phyloP scores from a whole-genome alignment of 1,140 invertebrate genomes.

The Hermatobates lingyangjiaoensis region DNA sequence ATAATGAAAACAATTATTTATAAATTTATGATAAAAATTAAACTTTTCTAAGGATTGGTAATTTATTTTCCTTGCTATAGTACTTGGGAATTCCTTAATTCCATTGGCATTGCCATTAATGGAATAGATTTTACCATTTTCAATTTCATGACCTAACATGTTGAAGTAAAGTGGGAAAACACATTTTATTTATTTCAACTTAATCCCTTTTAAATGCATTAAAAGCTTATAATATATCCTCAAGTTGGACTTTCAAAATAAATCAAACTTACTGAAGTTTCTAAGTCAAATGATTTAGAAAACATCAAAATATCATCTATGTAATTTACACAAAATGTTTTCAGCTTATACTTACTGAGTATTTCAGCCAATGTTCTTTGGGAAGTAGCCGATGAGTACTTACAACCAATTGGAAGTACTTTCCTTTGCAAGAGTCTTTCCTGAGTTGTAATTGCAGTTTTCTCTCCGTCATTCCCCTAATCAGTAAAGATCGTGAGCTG shows the following conservation, averaged over 20 bases:
- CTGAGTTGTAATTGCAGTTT: conserved; percentile 23
- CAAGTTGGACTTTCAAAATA: conserved; percentile 11
- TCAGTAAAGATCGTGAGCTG: conserved; percentile 24
- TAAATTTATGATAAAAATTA: conserved; percentile 21
- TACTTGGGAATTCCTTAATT: conserved; percentile 19
- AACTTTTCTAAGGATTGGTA: conserved; percentile 21
- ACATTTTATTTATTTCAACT: conserved; percentile 21
- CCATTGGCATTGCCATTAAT: conserved; percentile 20
- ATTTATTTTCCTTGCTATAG: conserved; percentile 13
- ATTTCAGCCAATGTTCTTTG: conserved; percentile 19
- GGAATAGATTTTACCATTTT: conserved; percentile 19
- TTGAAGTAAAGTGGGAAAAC: conserved; percentile 19
- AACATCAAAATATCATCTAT: conserved; percentile 17
- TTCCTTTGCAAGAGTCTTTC: conserved; percentile 22
- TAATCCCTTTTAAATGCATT: conserved; percentile 19
- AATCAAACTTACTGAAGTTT: too few relatives aligned
- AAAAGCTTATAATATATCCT: conserved; percentile 10
- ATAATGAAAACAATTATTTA: too few relatives aligned
- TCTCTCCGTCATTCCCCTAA: conserved; percentile 20
- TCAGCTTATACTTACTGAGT: conserved; percentile 4
- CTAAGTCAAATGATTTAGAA: too few relatives aligned
- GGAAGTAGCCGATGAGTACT: conserved; percentile 26
- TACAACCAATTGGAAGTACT: conserved; percentile 21
- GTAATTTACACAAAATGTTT: conserved; percentile 12
- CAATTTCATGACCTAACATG: conserved; percentile 20